Evolutionary conservation across 2,888 invertebrate species (phyloP).

Genomic region (Vandiemenella viatica): DNA sequence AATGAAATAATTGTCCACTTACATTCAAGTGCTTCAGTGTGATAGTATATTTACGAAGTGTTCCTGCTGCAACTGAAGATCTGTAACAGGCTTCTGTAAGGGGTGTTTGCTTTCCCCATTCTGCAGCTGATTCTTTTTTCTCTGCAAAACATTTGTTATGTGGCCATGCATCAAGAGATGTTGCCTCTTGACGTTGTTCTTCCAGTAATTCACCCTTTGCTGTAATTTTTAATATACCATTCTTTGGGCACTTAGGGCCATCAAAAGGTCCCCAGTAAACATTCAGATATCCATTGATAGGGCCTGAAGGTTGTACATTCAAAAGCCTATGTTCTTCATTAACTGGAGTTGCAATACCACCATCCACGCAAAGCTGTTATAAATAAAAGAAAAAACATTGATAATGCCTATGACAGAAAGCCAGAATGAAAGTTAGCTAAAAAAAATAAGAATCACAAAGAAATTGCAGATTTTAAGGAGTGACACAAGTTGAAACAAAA

Average conservation of each 20-base stretch:
- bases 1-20: too few species aligned
- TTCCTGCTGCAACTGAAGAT: constrained; percentile 21
- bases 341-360: too few species aligned
- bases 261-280: constrained; percentile 15
- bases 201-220: constrained; percentile 13
- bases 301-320: too few species aligned
- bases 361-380: too few species aligned
- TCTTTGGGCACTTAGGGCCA: not conserved
- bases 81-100: constrained; percentile 20
- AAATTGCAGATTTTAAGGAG: too few species aligned
- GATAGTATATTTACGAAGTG: constrained; percentile 20
- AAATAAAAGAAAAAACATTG: too few species aligned
- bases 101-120: constrained; percentile 14
- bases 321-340: too few species aligned
- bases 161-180: constrained; percentile 15
- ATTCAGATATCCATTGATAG: too few species aligned
- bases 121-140: not conserved
- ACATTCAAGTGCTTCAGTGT: constrained; percentile 19
- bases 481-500: too few species aligned
- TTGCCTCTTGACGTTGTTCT: constrained; percentile 18
- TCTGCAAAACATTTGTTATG: constrained; percentile 4
- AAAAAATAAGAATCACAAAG: too few species aligned
- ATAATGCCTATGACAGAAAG: too few species aligned
- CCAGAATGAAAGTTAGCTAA: too few species aligned
- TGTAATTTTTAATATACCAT: not conserved